Conservation (phyloP, 2,797 vertebrate species). For the Poeciliopsis turneri region DNA sequence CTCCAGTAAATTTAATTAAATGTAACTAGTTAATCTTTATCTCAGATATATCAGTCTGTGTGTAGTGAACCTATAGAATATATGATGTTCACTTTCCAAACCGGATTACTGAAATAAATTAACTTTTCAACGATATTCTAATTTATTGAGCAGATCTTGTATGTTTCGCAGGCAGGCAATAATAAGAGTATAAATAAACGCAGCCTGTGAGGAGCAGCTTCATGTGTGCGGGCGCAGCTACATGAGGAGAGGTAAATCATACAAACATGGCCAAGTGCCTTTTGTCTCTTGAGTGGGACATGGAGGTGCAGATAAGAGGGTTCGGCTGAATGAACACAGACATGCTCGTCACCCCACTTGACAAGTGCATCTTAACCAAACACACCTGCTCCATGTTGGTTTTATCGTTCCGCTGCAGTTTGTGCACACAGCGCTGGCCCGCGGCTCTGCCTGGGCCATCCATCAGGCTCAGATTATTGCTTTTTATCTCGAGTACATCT, state of each 20-base stretch:
- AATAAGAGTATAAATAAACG: slow-evolving; percentile 2
- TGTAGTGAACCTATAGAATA: neutral
- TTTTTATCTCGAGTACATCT: slow-evolving; percentile 82
- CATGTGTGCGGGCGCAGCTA: slow-evolving; percentile 41
- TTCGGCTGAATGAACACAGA: slow-evolving; percentile 83
- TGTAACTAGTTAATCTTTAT: too few species aligned
- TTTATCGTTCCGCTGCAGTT: slow-evolving; percentile 75
- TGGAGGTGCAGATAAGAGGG: slow-evolving; percentile 80
- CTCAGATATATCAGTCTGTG: neutral
- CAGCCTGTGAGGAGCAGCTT: neutral
- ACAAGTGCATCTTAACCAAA: slow-evolving; percentile 85
- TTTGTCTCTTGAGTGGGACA: slow-evolving; percentile 78
- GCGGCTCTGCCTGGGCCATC: slow-evolving; percentile 74
- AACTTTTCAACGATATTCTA: neutral
- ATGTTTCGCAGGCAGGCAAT: neutral
- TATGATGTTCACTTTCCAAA: neutral
- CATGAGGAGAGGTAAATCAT: slow-evolving; percentile 74
- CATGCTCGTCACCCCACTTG: slow-evolving; percentile 80
- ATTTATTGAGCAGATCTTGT: neutral
- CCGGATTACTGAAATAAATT: neutral
- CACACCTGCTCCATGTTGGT: slow-evolving; percentile 79
- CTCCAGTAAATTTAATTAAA: too few species aligned
- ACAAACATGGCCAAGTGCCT: slow-evolving; percentile 77
- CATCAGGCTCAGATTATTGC: slow-evolving; percentile 80
- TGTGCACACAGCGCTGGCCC: slow-evolving; percentile 78